Evolutionary conservation across 2,797 vertebrate genomes (phyloP).

Genomic region (Oreochromis grahami): DNA sequence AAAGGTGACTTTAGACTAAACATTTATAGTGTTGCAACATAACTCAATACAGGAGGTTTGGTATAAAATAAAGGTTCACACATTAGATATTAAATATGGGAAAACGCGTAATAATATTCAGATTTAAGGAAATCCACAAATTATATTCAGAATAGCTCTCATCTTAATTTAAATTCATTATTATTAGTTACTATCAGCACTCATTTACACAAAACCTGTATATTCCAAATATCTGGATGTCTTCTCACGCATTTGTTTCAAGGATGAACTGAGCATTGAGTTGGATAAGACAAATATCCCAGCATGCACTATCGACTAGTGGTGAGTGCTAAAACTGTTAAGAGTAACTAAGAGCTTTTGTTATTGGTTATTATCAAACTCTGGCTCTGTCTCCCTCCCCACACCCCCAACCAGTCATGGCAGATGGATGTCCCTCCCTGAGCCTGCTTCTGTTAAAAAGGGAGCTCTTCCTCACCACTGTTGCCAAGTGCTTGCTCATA

Average conservation of each 20-base stretch:
- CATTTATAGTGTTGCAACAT: not conserved
- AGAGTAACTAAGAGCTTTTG: not conserved
- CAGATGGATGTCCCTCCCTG: not conserved
- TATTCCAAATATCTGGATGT: not conserved
- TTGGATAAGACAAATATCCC: not conserved
- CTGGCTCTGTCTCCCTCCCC: not conserved
- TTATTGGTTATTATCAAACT: not conserved
- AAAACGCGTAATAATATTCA: not conserved
- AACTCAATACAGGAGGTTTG: not conserved
- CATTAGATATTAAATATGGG: not conserved
- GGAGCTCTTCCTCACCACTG: not conserved
- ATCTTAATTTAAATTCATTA: not conserved
- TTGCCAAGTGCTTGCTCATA: not conserved
- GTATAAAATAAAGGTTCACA: not conserved
- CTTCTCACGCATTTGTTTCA: not conserved
- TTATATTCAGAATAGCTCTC: not conserved
- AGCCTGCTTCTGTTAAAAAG: not conserved
- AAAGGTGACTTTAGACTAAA: not conserved
- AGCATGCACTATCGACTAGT: not conserved
- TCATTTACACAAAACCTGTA: not conserved
- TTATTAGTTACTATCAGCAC: not conserved
- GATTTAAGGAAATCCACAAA: not conserved
- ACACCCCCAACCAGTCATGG: not conserved
- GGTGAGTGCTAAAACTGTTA: not conserved
- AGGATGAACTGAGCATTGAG: not conserved